Percentiles rank a stretch among this genome's conserved stretches.
Conservation (phyloP, 2,113 vertebrate genomes). For the Neomonachus schauinslandi region DNA sequence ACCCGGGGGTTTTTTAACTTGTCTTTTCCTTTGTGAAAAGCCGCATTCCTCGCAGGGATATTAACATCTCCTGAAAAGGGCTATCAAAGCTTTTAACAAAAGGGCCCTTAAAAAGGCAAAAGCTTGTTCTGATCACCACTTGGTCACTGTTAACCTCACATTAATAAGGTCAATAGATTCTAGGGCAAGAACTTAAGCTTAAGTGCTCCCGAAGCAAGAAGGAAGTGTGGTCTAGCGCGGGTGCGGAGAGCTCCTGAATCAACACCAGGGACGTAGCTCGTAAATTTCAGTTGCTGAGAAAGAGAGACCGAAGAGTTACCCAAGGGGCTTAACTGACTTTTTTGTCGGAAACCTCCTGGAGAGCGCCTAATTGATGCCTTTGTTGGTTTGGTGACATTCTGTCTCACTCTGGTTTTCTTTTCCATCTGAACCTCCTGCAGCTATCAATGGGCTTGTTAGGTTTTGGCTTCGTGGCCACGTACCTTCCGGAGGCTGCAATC, state of each 20-base stretch:
- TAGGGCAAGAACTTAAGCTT: not conserved
- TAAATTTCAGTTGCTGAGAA: not conserved
- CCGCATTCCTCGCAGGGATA: not conserved
- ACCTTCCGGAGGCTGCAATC: conserved; percentile 72
- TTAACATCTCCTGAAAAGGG: not conserved
- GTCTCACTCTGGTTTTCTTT: not conserved
- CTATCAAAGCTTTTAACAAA: not conserved
- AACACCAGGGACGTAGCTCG: not conserved
- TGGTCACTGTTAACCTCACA: not conserved
- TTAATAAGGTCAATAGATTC: not conserved
- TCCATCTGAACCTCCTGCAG: conserved; percentile 57
- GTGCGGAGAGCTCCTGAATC: not conserved
- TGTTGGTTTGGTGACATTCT: not conserved
- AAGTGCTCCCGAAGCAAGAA: not conserved
- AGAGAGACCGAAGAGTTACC: not conserved
- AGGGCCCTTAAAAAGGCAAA: not conserved
- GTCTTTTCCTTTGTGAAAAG: not conserved
- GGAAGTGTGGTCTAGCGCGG: not conserved
- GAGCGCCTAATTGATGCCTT: not conserved
- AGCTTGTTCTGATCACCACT: not conserved
- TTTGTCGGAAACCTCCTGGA: not conserved
- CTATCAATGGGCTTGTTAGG: conserved; percentile 76
- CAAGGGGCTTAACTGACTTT: not conserved
- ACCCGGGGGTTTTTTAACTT: not conserved
- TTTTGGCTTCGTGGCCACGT: conserved; percentile 75